A percentile compares a stretch with the other conserved stretches of the same genome.
Evolutionary conservation across 2,888 invertebrate genomes (phyloP).

Genomic region (Mythimna vitellina): DNA sequence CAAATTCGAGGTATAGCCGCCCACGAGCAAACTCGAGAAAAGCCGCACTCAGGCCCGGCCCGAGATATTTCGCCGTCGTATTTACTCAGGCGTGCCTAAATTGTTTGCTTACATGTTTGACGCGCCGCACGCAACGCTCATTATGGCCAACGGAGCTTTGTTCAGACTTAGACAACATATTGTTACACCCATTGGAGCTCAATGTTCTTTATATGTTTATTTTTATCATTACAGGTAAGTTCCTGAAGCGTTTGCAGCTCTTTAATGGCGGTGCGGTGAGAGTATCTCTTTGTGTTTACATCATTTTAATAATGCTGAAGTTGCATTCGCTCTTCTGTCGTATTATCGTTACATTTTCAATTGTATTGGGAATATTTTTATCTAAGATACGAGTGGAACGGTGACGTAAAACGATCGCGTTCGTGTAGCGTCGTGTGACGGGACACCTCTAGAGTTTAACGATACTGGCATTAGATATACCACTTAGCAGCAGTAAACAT

Average conservation of each 20-base stretch:
- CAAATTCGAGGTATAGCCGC: conserved; percentile 84
- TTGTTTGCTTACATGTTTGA: conserved; percentile 91
- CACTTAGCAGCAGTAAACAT: conserved; percentile 84
- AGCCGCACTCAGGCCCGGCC: conserved; percentile 84
- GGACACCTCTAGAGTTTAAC: conserved; percentile 64
- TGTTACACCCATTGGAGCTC: conserved; percentile 86
- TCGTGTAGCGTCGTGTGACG: conserved; percentile 20
- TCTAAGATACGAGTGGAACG: conserved; percentile 56
- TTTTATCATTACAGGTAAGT: conserved; percentile 89
- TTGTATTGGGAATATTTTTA: conserved; percentile 53
- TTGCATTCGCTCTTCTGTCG: conserved; percentile 37
- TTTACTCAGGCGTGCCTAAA: conserved; percentile 90
- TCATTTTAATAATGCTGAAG: conserved; percentile 56
- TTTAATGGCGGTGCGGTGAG: conserved; percentile 84
- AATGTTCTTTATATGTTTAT: conserved; percentile 87
- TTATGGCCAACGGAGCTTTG: conserved; percentile 87
- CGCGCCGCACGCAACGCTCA: conserved; percentile 90
- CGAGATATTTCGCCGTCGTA: conserved; percentile 89
- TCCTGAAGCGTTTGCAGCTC: conserved; percentile 77
- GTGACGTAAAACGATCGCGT: conserved; percentile 34
- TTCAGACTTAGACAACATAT: conserved; percentile 88
- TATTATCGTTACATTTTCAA: conserved; percentile 48
- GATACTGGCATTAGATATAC: conserved; percentile 66
- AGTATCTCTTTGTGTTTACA: conserved; percentile 77
- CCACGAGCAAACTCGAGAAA: conserved; percentile 80